A percentile compares a stretch with the other conserved stretches of the same genome.
These are phyloP conservation scores for Triplophysa yarkandensis DNA, from an alignment of 2,797 vertebrate species.

Conservation along the genomic window DNA sequence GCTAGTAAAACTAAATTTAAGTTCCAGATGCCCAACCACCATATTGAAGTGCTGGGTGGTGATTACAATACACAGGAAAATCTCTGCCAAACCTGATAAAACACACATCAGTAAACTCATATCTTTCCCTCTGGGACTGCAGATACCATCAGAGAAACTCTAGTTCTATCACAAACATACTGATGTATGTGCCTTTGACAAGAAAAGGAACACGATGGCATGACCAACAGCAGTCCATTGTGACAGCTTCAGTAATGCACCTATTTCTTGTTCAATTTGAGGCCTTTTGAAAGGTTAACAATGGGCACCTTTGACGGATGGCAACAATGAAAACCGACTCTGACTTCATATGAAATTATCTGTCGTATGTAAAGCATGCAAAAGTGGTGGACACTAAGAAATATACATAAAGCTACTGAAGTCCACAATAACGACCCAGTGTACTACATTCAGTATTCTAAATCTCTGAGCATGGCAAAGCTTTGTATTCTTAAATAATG, in stretches of 20 bases:
- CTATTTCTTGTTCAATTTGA: constrained; percentile 61
- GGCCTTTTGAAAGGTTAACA: constrained; percentile 54
- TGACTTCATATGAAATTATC: constrained; percentile 36
- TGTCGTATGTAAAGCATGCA: constrained; percentile 20
- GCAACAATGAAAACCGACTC: constrained; percentile 41
- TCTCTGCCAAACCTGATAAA: constrained; percentile 53
- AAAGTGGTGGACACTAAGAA: constrained; percentile 3
- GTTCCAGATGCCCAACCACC: background rate
- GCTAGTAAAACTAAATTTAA: constrained; percentile 14
- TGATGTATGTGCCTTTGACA: constrained; percentile 47
- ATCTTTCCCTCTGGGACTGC: constrained; percentile 56
- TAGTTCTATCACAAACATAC: constrained; percentile 43
- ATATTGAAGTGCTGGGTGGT: constrained; percentile 41
- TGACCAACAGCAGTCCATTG: constrained; percentile 62
- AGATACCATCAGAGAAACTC: constrained; percentile 58
- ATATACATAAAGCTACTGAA: constrained; percentile 14
- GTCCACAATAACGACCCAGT: constrained; percentile 13
- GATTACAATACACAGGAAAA: constrained; percentile 57
- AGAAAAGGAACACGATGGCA: constrained; percentile 56
- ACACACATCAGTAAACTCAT: constrained; percentile 22
- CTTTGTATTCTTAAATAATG: constrained; percentile 35
- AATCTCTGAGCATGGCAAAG: constrained; percentile 9
- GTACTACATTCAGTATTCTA: constrained; percentile 22
- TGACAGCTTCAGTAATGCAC: constrained; percentile 63
- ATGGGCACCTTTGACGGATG: constrained; percentile 16